Percentiles rank a stretch among this genome's conserved stretches.
Conservation (phyloP, 2,113 vertebrate genomes). For the Macrotus californicus region DNA sequence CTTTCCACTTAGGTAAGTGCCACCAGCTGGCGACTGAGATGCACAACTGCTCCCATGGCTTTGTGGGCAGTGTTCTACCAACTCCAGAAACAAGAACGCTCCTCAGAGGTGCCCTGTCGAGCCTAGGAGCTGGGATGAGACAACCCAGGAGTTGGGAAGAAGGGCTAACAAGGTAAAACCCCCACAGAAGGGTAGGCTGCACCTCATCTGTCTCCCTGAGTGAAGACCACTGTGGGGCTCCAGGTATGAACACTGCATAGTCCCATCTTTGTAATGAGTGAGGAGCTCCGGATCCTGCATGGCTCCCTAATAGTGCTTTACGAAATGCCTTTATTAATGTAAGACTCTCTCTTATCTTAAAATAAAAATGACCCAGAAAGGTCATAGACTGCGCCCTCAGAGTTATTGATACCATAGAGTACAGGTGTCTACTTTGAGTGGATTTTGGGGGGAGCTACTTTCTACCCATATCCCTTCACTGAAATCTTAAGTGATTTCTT, state of each 20-base stretch:
- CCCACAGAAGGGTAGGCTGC: neutral
- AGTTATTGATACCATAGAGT: neutral
- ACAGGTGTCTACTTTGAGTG: neutral
- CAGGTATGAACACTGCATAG: neutral
- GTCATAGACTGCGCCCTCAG: neutral
- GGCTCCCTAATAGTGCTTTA: neutral
- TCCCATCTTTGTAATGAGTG: neutral
- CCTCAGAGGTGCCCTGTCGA: neutral
- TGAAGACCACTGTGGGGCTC: neutral
- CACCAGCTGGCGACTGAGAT: neutral
- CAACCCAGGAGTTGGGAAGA: neutral
- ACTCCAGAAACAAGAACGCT: neutral
- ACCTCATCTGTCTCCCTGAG: neutral
- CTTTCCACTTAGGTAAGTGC: neutral
- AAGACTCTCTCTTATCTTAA: conserved; percentile 21
- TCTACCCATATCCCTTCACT: neutral
- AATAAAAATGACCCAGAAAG: neutral
- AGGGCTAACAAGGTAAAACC: neutral
- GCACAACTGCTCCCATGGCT: neutral
- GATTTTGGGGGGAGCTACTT: neutral
- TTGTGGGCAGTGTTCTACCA: neutral
- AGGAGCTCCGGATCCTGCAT: neutral
- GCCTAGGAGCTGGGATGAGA: neutral
- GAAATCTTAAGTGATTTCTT: neutral
- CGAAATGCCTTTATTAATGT: neutral